Evolutionary conservation across 1,140 invertebrate species (phyloP).

Genomic region (Papilio helenus): DNA sequence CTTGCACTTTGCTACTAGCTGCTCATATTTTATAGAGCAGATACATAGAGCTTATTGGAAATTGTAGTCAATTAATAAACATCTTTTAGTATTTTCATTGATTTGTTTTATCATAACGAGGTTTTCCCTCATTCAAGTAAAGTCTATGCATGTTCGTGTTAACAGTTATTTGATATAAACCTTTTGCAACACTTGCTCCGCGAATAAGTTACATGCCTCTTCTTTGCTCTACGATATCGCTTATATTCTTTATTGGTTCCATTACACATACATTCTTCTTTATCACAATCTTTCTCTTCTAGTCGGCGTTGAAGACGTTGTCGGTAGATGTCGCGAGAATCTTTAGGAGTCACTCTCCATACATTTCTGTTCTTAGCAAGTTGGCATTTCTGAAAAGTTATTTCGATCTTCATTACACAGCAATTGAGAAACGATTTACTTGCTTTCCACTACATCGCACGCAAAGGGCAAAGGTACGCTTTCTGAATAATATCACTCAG

Average conservation of each 20-base stretch:
- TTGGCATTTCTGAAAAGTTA: conserved; percentile 44
- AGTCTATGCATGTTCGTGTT: too few species aligned
- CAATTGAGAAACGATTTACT: not conserved
- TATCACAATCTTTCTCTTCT: conserved; percentile 35
- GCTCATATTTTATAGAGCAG: too few species aligned
- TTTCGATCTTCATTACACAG: conserved; percentile 1
- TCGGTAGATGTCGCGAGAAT: conserved; percentile 64
- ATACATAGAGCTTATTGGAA: too few species aligned
- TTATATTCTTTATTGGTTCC: conserved; percentile 18
- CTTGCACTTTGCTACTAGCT: too few species aligned
- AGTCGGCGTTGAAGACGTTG: conserved; percentile 47
- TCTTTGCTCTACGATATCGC: conserved; percentile 12
- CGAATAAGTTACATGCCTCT: not conserved
- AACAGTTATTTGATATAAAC: not conserved
- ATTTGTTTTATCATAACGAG: too few species aligned
- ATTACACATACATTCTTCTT: conserved; percentile 31
- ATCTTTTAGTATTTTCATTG: too few species aligned
- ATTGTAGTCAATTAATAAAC: too few species aligned
- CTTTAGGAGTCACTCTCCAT: conserved; percentile 63
- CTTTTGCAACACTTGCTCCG: conserved; percentile 17
- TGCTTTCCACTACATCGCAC: too few species aligned
- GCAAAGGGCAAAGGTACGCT: not conserved
- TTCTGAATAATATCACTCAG: not conserved
- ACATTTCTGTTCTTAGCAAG: conserved; percentile 38
- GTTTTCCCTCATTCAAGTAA: too few species aligned